Evolutionary conservation across 1,140 invertebrate species (phyloP).

Genomic region (Cepaea nemoralis): DNA sequence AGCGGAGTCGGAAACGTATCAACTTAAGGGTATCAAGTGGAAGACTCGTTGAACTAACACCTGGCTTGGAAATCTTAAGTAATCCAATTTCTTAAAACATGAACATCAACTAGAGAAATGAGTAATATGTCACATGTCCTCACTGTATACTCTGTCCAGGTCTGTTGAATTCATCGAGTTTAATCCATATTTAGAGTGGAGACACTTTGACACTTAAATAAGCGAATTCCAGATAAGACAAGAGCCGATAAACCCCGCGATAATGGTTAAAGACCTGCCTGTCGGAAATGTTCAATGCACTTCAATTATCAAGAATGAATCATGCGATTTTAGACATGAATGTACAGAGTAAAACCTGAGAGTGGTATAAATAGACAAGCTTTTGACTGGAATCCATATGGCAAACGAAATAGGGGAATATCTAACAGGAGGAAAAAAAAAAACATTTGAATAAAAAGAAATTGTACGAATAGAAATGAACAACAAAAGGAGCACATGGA

Average conservation of each 20-base stretch:
- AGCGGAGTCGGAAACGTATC: neutral
- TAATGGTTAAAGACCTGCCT: neutral
- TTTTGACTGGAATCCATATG: too few relatives aligned
- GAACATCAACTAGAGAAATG: neutral
- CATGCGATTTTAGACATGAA: neutral
- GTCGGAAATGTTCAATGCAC: neutral
- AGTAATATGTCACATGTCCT: neutral
- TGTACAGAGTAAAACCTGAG: too few relatives aligned
- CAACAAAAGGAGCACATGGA: too few relatives aligned
- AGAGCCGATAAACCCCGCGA: neutral
- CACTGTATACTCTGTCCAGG: neutral
- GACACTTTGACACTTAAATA: neutral
- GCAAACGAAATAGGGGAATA: too few relatives aligned
- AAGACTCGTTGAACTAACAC: neutral
- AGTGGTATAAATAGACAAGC: too few relatives aligned
- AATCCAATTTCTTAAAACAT: neutral
- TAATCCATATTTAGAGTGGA: neutral
- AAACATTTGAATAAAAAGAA: too few relatives aligned
- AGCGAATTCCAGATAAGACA: neutral
- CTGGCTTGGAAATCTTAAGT: neutral
- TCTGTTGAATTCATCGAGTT: neutral
- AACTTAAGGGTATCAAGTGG: neutral
- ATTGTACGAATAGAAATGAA: too few relatives aligned
- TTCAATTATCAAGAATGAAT: neutral
- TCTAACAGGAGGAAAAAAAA: too few relatives aligned